Base-by-base conservation (phyloP, 2,797 vertebrate genomes). In the Phyllotis vaccarum region DNA sequence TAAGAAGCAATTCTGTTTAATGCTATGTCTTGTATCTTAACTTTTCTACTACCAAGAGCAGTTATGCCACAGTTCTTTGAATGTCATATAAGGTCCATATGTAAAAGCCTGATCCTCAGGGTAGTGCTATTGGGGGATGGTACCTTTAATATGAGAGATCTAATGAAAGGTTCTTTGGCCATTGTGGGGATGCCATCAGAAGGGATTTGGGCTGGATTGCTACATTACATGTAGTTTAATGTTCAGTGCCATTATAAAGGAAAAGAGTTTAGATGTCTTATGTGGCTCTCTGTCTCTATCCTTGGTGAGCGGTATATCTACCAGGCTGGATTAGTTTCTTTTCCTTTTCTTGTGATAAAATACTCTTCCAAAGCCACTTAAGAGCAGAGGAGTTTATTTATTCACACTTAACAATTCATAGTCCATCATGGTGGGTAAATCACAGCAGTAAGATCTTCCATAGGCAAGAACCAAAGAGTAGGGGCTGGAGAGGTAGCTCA, bases 11-110 rank as follows among this genome's bases (percentile, higher is more conserved):
- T 56, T 89, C 31, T 88, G 5, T 72, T 43, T 90, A 46, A 75
- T 93, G 46, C 81, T 70, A 79, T 40, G 72, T 85, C 58, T 86
- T 86, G 1, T 66, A 4, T 80, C 27, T 93, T 94, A 68, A 70
- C 70, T 58, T 92, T 54, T 83, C n/a, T 90, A 13, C 70, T 75
- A 5, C 27, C 56, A 89, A 49, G 37, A 58, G 68, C 62, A 82
- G 8, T 68, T 95, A n/a, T 22, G 3, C 31, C 49, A 62, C 12
- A 66, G 68, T 17, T 13, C 70, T 86, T 72, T 78, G 52, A 70
- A 34, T 79, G 74, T 46, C 40, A 64, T 37, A 5, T 31, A 79
- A 29, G 49, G 11, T 34, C 74, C 6, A n/a, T n/a, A 31, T 17
- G 49, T 40, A 68, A 52, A 79, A 79, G 37, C 31, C 86, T 56